Percentiles rank a stretch among this genome's conserved stretches.
phyloP scores from a whole-genome alignment of 2,797 vertebrate genomes.

The Todus mexicanus region DNA sequence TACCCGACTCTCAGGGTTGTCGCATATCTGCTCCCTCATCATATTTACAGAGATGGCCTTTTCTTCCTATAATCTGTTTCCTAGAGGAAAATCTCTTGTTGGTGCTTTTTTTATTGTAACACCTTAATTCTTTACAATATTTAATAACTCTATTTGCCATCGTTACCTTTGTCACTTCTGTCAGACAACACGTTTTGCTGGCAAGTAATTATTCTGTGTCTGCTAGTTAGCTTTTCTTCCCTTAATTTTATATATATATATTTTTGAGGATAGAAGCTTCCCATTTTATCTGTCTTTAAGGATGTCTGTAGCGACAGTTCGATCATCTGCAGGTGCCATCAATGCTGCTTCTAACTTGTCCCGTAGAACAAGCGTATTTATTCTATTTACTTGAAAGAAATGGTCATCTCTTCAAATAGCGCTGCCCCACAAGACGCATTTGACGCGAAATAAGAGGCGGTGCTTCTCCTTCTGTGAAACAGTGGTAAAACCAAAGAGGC shows the following conservation, averaged over 20 bases:
- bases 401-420: background rate
- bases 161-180: background rate
- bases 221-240: background rate
- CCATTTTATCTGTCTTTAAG: background rate
- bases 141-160: background rate
- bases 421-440: background rate
- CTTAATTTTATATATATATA: background rate
- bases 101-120: background rate
- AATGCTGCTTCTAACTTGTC: background rate
- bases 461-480: background rate
- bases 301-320: background rate
- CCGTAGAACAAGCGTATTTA: background rate
- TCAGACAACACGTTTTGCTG: background rate
- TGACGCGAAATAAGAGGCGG: background rate
- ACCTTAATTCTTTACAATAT: background rate
- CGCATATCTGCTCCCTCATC: background rate
- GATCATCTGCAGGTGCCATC: background rate
- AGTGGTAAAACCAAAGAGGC: background rate
- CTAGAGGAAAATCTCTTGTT: background rate
- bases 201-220: background rate
- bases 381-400: background rate
- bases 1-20: background rate
- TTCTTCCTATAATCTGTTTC: background rate
- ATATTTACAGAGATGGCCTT: background rate
- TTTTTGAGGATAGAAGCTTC: background rate